Evolutionary conservation across 2,888 invertebrate genomes (phyloP), one percentile per base, ranked within the genome.

Genomic region (Fabriciana adippe): DNA sequence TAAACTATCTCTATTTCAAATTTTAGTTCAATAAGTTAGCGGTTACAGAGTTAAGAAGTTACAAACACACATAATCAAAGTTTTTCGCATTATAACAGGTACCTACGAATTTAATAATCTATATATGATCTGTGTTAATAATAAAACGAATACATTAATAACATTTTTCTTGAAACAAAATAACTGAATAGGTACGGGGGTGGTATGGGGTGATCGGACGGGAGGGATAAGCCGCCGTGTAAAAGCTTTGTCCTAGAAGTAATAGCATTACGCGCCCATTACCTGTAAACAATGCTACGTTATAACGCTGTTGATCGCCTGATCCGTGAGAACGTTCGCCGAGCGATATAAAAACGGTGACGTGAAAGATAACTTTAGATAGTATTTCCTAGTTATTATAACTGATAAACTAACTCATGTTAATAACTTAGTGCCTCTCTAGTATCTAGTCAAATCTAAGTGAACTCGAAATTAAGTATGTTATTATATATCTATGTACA

Each of bases 221-320:
- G 66, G 55, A 16, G 67, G 66, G 48, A 57, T 48, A 64, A 55
- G 64, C 45, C 31, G 66, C 64, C 60, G 64, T 67, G 66, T 71
- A 71, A 71, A 63, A 69, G 61, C 71, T 47, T 50, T 69, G 71
- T 69, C 67, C 71, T 69, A 71, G 67, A 71, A 67, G 65, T 71
- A 69, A 72, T 71, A 69, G 69, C 63, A 73, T 72, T 64, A 69
- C 67, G 64, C 69, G 69, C 69, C 57, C 64, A 69, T 67, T 66
- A 87, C 90, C 89, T 88, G 77, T 94, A 94, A 64, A 97, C 93
- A 74, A 97, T 95, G 74, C 98, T 97, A 68, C 73, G 97, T 96
- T 79, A 99, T 99, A 69, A 98, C 99, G 91, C 99, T 99, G 54
- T 99, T 96, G n/a, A 98, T 96, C 0, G 99, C 99, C 84, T 98